Evolutionary conservation across 2,113 vertebrate species (phyloP).

Genomic region (Mobula birostris): DNA sequence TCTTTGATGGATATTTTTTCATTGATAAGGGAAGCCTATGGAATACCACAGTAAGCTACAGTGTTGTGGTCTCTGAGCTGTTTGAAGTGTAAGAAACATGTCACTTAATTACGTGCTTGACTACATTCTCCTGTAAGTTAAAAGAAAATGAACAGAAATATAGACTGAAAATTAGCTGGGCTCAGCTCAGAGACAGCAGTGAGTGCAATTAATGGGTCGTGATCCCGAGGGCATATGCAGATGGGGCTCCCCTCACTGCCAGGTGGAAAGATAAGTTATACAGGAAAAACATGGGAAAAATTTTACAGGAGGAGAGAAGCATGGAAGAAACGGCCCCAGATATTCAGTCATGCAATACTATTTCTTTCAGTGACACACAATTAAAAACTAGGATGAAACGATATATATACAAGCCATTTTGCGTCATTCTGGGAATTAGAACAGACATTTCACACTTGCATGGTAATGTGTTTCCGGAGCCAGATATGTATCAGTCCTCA

Average conservation of each 20-base stretch:
- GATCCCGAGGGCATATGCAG: background rate
- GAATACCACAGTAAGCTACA: background rate
- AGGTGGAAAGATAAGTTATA: background rate
- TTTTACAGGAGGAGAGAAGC: background rate
- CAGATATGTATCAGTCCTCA: too few species aligned
- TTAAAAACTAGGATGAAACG: too few species aligned
- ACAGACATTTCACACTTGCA: too few species aligned
- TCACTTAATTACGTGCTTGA: background rate
- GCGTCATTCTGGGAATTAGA: too few species aligned
- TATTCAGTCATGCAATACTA: background rate
- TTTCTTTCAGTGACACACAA: too few species aligned
- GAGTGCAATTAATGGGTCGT: background rate
- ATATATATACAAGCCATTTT: too few species aligned
- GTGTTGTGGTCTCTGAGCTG: background rate
- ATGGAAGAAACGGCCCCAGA: background rate
- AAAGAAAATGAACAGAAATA: background rate
- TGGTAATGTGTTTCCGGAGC: too few species aligned
- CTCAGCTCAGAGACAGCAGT: background rate
- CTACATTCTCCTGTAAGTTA: background rate
- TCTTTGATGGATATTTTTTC: background rate
- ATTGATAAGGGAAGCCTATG: background rate
- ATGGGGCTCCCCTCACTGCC: background rate
- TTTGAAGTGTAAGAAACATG: background rate
- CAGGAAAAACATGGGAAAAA: background rate
- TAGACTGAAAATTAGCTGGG: background rate